phyloP scores from a whole-genome alignment of 2,797 vertebrate genomes.

The Acestrorhynchus altus region DNA sequence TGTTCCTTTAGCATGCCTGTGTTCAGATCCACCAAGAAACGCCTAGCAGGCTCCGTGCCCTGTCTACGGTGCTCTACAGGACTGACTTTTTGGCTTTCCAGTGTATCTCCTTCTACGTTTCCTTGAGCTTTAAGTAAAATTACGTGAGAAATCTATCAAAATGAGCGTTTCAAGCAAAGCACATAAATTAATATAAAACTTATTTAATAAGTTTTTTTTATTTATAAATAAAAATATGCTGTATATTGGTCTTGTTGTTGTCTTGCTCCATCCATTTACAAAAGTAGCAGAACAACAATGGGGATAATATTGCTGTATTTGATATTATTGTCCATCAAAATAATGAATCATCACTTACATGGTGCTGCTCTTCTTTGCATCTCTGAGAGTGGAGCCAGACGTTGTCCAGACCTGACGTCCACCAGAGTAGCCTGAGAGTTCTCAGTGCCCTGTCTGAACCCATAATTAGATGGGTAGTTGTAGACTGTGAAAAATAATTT shows the following conservation, averaged over 20 bases:
- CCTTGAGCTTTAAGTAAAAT: background rate
- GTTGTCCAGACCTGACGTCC: slow-evolving; percentile 30
- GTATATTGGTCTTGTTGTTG: background rate
- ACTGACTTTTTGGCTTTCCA: slow-evolving; percentile 2
- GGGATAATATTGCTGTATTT: background rate
- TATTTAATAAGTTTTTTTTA: too few species aligned
- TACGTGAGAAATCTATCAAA: background rate
- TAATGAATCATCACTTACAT: background rate
- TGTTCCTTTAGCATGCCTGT: slow-evolving; percentile 63
- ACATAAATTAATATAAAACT: too few species aligned
- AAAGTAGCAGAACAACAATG: background rate
- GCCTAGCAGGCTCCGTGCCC: slow-evolving; percentile 66
- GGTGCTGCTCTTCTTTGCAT: slow-evolving; percentile 52
- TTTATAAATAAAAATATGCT: too few species aligned
- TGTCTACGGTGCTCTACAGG: slow-evolving; percentile 47
- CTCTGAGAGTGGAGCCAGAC: slow-evolving; percentile 40
- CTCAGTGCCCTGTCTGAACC: slow-evolving; percentile 58
- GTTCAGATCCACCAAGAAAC: slow-evolving; percentile 64
- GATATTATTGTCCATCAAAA: background rate
- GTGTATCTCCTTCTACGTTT: background rate
- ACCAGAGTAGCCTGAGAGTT: slow-evolving; percentile 45
- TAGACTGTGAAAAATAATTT: slow-evolving; percentile 38
- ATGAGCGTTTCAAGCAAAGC: background rate
- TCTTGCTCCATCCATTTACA: background rate
- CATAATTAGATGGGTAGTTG: slow-evolving; percentile 23